Conservation (phyloP, 1,140 invertebrate genomes). For the Pantala flavescens region DNA sequence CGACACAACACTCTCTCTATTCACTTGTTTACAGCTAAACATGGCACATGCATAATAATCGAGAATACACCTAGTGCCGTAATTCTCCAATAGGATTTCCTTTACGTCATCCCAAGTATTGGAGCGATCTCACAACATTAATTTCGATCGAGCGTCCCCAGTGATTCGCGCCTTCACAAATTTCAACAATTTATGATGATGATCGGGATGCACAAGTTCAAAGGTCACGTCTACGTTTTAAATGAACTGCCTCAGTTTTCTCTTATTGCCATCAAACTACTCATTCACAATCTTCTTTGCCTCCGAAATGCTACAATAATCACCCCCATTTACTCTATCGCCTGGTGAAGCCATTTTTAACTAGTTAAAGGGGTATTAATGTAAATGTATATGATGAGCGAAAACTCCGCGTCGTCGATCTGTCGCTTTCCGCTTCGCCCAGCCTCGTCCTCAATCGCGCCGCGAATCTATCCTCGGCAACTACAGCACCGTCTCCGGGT, state of each 20-base stretch:
- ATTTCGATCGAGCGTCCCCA: neutral
- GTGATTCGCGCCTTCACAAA: neutral
- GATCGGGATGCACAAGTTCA: neutral
- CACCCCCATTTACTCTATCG: neutral
- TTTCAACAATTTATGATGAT: neutral
- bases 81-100: neutral
- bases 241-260: neutral
- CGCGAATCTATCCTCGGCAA: neutral
- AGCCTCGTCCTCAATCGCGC: neutral
- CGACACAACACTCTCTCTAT: neutral
- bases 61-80: neutral
- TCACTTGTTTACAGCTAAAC: neutral
- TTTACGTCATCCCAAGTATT: no score
- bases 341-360: no score
- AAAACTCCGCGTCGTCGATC: neutral
- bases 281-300: neutral
- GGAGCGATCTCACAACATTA: neutral
- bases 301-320: neutral
- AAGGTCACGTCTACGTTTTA: neutral
- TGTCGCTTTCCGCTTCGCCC: neutral
- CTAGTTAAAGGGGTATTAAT: neutral
- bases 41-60: constrained; percentile 6
- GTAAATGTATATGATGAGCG: neutral
- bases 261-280: neutral
- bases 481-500: neutral